Conservation (phyloP, 1,140 invertebrate species). For the Pseudoatta argentina region DNA sequence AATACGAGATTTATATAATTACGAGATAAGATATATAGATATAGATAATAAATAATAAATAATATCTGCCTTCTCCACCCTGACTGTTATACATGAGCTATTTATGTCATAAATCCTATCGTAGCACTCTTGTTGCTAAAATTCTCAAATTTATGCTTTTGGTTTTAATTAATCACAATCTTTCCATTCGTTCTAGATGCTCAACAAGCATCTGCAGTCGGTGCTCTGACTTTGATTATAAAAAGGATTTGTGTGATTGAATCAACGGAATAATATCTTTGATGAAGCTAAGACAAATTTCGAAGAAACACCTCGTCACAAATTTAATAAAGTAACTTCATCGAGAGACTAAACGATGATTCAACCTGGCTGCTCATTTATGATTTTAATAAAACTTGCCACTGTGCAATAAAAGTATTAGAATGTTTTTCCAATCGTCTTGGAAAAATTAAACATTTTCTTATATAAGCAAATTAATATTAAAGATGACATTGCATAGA, state of each 20-base stretch:
- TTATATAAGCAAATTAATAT: neutral
- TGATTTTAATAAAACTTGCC: constrained; percentile 32
- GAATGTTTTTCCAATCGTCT: neutral
- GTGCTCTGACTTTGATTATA: constrained; percentile 24
- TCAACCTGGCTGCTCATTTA: constrained; percentile 40
- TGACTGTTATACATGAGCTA: neutral
- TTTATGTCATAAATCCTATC: constrained; percentile 23
- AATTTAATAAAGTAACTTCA: constrained; percentile 48
- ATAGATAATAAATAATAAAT: neutral
- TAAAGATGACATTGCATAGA: neutral
- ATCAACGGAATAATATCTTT: constrained; percentile 64
- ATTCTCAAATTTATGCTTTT: neutral
- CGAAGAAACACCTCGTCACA: constrained; percentile 43
- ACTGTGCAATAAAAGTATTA: constrained; percentile 11
- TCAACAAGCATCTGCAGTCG: constrained; percentile 8
- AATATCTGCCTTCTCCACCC: neutral
- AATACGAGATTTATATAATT: neutral
- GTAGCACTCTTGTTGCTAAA: neutral
- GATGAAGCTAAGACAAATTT: constrained; percentile 41
- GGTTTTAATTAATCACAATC: neutral
- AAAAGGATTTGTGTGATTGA: constrained; percentile 41
- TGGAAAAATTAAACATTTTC: neutral
- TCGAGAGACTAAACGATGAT: constrained; percentile 44
- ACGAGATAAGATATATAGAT: neutral
- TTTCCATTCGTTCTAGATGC: neutral